Conservation (phyloP, 2,113 vertebrate genomes). For the Saccopteryx bilineata region DNA sequence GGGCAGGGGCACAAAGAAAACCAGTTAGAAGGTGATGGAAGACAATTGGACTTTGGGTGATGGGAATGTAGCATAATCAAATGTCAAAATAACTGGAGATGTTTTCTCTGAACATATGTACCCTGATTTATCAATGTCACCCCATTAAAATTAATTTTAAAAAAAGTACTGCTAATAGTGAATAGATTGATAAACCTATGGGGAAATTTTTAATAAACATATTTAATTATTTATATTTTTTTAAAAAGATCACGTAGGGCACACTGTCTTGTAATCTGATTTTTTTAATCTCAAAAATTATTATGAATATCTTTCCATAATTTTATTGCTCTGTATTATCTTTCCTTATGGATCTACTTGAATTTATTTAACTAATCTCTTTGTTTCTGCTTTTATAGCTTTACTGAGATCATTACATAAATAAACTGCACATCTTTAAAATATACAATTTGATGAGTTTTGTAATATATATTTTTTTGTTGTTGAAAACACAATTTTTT, state of each 20-base stretch:
- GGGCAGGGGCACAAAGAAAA: too few species aligned
- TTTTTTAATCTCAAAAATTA: background rate
- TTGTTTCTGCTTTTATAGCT: background rate
- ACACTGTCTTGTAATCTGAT: background rate
- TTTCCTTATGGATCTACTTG: background rate
- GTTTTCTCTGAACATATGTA: too few species aligned
- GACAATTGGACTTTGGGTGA: too few species aligned
- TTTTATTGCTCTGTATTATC: slow-evolving; percentile 20
- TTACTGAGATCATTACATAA: background rate
- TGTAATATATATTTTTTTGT: too few species aligned
- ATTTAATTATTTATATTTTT: background rate
- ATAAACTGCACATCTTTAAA: background rate
- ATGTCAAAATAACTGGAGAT: too few species aligned
- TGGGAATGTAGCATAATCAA: too few species aligned
- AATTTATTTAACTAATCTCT: background rate
- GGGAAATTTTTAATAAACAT: background rate
- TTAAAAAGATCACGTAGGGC: background rate
- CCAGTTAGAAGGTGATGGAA: too few species aligned
- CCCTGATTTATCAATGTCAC: too few species aligned
- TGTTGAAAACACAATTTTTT: background rate
- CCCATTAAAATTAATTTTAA: too few species aligned
- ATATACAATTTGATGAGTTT: background rate
- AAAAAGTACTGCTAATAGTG: too few species aligned
- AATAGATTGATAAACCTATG: too few species aligned
- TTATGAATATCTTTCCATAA: background rate